Base-by-base conservation (phyloP, 2,797 vertebrate genomes). In the Luscinia megarhynchos region DNA sequence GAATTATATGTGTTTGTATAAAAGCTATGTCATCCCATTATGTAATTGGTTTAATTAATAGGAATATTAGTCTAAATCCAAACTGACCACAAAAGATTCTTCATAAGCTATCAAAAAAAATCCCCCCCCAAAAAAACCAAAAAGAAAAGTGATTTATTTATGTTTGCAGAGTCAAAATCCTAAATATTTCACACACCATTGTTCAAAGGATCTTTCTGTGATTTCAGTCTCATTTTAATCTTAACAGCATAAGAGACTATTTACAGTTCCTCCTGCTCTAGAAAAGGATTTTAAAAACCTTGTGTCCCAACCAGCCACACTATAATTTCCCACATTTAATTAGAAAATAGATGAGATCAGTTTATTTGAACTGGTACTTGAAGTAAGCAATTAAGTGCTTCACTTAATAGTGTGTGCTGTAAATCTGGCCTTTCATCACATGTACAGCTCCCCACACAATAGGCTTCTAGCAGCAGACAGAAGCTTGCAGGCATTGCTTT, bases 361-460 rank as follows among this genome's bases (percentile, higher is more conserved):
- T 92, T 95, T 93, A 82, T 93, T 95, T 90, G 79, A 93, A 84
- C 85, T 84, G 85, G 55, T 81, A 64, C 95, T 95, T 81, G 80
- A 91, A 93, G 67, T 67, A 94, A 88, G 89, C 89, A 89, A 94
- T 93, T 94, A 92, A 93, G 80, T 94, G 80, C 94, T 94, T 94
- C 93, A 94, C 83, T 90, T 76, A 81, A 91, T 68, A 84, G 76
- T 73, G 22, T n/a, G 51, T 76, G 88, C 83, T 74, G 54, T 59
- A 89, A 93, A 94, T 93, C 69, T 86, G 87, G 54, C 82, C 73
- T 89, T 93, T 85, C 84, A 76, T 78, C 86, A 41, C 43, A 23
- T 9, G 34, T 34, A 48, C 66, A 67, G 59, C 27, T 78, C 73
- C 82, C 61, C 79, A 67, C 82, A 94, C 93, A 94, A 88, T 46